Conservation (phyloP, 2,888 invertebrate genomes). For the Protophormia terraenovae region DNA sequence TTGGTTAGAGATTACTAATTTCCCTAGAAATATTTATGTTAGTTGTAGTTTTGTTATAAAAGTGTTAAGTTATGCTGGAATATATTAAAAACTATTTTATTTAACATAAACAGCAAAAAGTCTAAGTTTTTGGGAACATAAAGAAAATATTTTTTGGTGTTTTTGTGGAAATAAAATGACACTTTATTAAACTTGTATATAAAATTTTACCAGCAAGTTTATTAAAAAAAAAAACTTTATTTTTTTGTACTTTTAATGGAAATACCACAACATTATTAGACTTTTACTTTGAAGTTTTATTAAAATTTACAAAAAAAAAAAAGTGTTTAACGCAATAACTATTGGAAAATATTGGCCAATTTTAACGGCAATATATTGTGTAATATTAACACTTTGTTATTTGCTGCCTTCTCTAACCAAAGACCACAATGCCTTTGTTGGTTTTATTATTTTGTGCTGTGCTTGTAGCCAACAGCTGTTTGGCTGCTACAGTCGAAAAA, state of each 20-base stretch:
- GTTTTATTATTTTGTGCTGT: not conserved
- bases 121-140: not conserved
- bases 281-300: not conserved
- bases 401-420: not conserved
- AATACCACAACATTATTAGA: conserved; percentile 1
- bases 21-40: not conserved
- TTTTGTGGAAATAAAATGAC: not conserved
- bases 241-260: not conserved
- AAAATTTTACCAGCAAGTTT: no score
- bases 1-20: not conserved
- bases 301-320: not conserved
- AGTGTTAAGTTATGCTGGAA: conserved; percentile 57
- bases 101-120: not conserved
- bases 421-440: not conserved
- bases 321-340: conserved; percentile 11
- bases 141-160: not conserved
- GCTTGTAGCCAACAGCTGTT: not conserved
- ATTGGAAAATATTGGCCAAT: no score
- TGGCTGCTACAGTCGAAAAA: conserved; percentile 28
- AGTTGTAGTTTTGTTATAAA: conserved; percentile 52
- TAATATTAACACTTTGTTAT: not conserved
- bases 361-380: no score
- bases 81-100: not conserved
- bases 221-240: conserved; percentile 32
- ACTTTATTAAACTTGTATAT: not conserved